Evolutionary conservation across 2,797 vertebrate genomes (phyloP).

Genomic region (Parauchenoglanis punctatus): DNA sequence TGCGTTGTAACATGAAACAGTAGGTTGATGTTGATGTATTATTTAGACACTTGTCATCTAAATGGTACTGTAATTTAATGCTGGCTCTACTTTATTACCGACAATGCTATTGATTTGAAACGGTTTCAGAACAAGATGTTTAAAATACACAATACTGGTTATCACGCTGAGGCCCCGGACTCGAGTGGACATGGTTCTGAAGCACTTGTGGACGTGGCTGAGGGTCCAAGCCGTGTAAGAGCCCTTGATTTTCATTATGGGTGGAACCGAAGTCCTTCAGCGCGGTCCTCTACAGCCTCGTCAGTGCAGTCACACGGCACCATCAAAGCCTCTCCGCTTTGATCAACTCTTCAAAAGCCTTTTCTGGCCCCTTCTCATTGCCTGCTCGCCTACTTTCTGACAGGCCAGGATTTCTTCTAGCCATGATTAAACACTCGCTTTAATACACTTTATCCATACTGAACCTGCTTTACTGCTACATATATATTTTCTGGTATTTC

Average conservation of each 20-base stretch:
- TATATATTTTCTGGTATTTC: neutral
- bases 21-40: neutral
- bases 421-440: constrained; percentile 52
- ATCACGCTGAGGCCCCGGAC: neutral
- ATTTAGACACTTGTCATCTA: neutral
- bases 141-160: neutral
- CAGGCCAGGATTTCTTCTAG: constrained; percentile 49
- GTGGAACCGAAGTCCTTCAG: constrained; percentile 41
- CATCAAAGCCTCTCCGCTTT: constrained; percentile 62
- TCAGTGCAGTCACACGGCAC: constrained; percentile 44
- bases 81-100: neutral
- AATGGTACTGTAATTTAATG: neutral
- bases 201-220: constrained; percentile 45
- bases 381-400: constrained; percentile 45
- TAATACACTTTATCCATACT: constrained; percentile 43
- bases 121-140: neutral
- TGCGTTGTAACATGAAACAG: neutral
- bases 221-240: constrained; percentile 22
- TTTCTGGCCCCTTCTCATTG: constrained; percentile 53
- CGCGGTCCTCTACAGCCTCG: constrained; percentile 33
- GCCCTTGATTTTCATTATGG: constrained; percentile 48
- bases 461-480: neutral
- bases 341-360: constrained; percentile 64
- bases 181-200: constrained; percentile 34
- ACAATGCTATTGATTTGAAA: neutral